Base-by-base conservation (phyloP, 2,888 invertebrate genomes). In the Drosophila melanosoma region DNA sequence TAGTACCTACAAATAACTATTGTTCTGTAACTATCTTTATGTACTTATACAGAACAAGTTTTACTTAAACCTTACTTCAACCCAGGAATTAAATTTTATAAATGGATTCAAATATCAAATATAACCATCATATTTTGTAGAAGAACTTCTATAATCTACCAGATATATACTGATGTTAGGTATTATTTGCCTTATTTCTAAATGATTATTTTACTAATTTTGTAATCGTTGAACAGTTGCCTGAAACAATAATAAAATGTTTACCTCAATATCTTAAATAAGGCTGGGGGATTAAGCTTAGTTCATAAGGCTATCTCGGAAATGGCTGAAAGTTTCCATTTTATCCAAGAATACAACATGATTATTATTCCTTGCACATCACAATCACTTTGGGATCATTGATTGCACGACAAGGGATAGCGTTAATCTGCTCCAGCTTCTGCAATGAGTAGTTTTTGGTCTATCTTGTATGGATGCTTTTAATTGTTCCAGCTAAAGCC, bases 401-500 rank as follows among this genome's bases (percentile, higher is more conserved):
- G 45, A 35, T 33, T 40, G 40, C 20, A 23, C 15, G 23, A 26
- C 6, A 36, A 36, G 26, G 17, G 3, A 17, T 5, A 12, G 23
- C 17, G 12, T 2, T 12, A 8, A 45, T 45, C 23, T 15, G 23
- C 8, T 23, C 8, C 23, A 45, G 23, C 1, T 23, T 45, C 20
- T 23, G 8, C 15, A 23, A 11, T 17, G 29, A 11, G 29, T n/a
- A 1, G 32, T 23, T 40, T 23, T 42, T n/a, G 40, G 45, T 67
- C 53, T 76, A 58, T 58, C 51, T 54, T 76, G 12, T 58, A 62
- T 63, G 53, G 45, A 42, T 65, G 29, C 15, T 60, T 59, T 62
- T 74, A 61, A 67, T 70, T 70, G 60, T 52, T 51, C 70, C 66
- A 67, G 76, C 80, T 66, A 52, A 17, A 20, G 80, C 65, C 75